phyloP scores from a whole-genome alignment of 2,888 invertebrate genomes.

The Prionchulus punctatus region DNA sequence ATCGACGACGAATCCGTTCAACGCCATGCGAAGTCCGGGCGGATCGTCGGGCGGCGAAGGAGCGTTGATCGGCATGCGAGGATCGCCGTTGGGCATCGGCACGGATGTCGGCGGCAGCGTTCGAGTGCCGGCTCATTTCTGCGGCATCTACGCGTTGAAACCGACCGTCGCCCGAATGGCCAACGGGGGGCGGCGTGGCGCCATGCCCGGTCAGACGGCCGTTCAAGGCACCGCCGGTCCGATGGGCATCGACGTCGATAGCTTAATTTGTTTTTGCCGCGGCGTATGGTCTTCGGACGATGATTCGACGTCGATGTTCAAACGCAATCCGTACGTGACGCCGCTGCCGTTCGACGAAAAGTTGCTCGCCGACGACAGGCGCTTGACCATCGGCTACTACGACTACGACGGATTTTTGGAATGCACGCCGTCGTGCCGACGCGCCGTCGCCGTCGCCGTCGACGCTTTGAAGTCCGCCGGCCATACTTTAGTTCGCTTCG shows the following conservation, averaged over 20 bases:
- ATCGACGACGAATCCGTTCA: conserved; percentile 28
- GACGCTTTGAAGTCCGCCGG: background rate
- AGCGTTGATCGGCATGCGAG: conserved; percentile 34
- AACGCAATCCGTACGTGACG: background rate
- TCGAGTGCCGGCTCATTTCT: conserved; percentile 34
- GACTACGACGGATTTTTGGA: background rate
- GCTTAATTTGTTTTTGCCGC: background rate
- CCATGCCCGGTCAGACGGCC: conserved; percentile 9
- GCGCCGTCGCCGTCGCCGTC: background rate
- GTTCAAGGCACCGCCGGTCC: conserved; percentile 22
- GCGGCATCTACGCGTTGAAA: conserved; percentile 30
- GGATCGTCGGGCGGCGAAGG: conserved; percentile 36
- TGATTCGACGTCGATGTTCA: background rate
- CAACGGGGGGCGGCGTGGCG: background rate
- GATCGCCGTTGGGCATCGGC: conserved; percentile 34
- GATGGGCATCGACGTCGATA: conserved; percentile 26
- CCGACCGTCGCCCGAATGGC: conserved; percentile 9
- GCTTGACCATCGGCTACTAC: background rate
- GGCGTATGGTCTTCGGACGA: background rate
- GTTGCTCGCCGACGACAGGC: background rate
- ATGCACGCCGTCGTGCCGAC: background rate
- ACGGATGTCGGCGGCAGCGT: conserved; percentile 37
- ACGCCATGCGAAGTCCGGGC: conserved; percentile 26
- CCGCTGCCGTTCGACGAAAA: background rate
- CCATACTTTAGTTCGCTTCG: background rate